phyloP scores from a whole-genome alignment of 2,797 vertebrate genomes.

The Helarctos malayanus region DNA sequence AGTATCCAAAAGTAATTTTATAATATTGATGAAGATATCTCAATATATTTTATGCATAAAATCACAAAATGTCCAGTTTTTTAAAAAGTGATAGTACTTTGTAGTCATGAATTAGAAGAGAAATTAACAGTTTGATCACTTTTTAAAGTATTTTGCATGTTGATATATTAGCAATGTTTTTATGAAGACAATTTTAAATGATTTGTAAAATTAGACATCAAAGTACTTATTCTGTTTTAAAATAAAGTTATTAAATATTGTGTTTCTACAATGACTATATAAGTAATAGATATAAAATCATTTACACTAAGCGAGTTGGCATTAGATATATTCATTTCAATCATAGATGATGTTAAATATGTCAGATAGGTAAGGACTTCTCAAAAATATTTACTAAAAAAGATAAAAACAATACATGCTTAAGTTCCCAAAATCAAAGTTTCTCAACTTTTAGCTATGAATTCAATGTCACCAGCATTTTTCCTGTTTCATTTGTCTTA shows the following conservation, averaged over 20 bases:
- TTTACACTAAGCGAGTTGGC: neutral
- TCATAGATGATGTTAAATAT: neutral
- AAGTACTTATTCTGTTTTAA: neutral
- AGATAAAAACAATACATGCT: neutral
- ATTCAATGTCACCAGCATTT: neutral
- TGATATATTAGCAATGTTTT: neutral
- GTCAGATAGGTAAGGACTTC: neutral
- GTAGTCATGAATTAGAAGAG: neutral
- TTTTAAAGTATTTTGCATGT: neutral
- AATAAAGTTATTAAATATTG: neutral
- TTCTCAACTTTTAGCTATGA: neutral
- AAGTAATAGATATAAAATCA: neutral
- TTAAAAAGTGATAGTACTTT: neutral
- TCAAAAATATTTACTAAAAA: conserved; percentile 20
- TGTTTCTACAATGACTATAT: neutral
- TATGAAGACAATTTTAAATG: neutral
- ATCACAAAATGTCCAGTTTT: neutral
- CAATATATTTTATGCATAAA: neutral
- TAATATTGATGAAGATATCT: neutral
- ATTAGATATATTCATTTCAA: neutral
- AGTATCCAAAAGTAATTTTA: neutral
- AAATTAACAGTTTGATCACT: neutral
- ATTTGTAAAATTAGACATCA: neutral
- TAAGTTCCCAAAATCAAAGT: neutral
- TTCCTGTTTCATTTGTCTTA: conserved; percentile 14